Conservation (phyloP, 2,113 vertebrate species). For the Cryptotis parvus region DNA sequence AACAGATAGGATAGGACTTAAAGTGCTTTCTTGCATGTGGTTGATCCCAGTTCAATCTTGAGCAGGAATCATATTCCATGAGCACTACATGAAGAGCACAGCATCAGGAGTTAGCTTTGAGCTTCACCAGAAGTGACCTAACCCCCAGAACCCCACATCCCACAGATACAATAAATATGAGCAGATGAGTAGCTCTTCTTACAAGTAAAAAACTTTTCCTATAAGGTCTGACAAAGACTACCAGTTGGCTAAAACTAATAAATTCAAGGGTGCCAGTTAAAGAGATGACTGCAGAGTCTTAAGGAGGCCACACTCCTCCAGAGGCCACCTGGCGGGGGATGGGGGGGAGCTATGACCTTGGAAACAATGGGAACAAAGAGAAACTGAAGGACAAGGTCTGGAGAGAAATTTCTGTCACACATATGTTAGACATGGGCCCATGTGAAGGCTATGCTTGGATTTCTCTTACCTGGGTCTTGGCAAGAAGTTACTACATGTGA, state of each 20-base stretch:
- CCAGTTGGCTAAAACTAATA: neutral
- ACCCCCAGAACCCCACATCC: too few relatives aligned
- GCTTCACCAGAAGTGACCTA: too few relatives aligned
- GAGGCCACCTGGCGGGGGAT: neutral
- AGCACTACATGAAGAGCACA: too few relatives aligned
- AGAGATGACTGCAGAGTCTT: constrained; percentile 5
- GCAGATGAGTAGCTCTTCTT: constrained; percentile 6
- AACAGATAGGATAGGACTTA: too few relatives aligned
- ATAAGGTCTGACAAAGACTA: neutral
- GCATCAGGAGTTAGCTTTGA: too few relatives aligned
- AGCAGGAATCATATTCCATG: too few relatives aligned
- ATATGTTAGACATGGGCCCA: neutral
- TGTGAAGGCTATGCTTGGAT: neutral
- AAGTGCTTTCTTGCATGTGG: neutral
- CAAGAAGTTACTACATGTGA: neutral
- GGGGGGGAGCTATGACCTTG: neutral
- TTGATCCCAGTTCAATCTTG: too few relatives aligned
- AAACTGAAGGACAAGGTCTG: neutral
- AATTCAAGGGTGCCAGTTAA: neutral
- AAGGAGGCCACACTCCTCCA: neutral
- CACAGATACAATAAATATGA: neutral
- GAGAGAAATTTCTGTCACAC: neutral
- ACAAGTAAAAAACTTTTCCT: constrained; percentile 34
- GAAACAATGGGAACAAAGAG: neutral
- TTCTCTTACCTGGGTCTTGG: neutral